Evolutionary conservation across 2,113 vertebrate species (phyloP).

Genomic region (Lagopus leucura): DNA sequence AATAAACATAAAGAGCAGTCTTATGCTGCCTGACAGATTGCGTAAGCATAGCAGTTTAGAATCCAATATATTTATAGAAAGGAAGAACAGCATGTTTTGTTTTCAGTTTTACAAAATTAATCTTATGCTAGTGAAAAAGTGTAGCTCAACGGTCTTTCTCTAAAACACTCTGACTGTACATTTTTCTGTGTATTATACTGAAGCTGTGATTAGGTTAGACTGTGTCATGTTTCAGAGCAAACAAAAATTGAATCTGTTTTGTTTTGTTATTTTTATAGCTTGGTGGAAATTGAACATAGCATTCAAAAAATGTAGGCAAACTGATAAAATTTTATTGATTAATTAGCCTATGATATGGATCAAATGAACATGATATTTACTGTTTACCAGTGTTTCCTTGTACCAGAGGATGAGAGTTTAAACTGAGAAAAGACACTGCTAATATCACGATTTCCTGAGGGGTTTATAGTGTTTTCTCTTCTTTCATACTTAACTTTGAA

Average conservation of each 20-base stretch:
- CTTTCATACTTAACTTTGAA: background rate
- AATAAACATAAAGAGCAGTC: background rate
- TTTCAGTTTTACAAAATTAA: background rate
- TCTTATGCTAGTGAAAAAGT: background rate
- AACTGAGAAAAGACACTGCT: background rate
- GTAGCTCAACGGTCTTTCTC: background rate
- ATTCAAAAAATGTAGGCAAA: constrained; percentile 34
- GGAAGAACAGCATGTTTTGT: background rate
- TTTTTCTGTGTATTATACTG: background rate
- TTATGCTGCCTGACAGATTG: background rate
- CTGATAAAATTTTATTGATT: constrained; percentile 30
- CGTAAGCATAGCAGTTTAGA: background rate
- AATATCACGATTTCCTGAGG: background rate
- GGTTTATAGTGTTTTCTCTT: background rate
- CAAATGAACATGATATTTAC: background rate
- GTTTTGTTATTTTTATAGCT: constrained; percentile 38
- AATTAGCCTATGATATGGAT: constrained; percentile 1
- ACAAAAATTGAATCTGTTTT: background rate
- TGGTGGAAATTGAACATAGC: constrained; percentile 11
- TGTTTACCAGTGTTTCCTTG: background rate
- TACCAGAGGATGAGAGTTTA: background rate
- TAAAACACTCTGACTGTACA: background rate
- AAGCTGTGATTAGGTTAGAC: background rate
- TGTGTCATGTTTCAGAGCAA: background rate
- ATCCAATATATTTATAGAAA: background rate